Base-by-base conservation (phyloP, 2,113 vertebrate species). In the Trichechus manatus region DNA sequence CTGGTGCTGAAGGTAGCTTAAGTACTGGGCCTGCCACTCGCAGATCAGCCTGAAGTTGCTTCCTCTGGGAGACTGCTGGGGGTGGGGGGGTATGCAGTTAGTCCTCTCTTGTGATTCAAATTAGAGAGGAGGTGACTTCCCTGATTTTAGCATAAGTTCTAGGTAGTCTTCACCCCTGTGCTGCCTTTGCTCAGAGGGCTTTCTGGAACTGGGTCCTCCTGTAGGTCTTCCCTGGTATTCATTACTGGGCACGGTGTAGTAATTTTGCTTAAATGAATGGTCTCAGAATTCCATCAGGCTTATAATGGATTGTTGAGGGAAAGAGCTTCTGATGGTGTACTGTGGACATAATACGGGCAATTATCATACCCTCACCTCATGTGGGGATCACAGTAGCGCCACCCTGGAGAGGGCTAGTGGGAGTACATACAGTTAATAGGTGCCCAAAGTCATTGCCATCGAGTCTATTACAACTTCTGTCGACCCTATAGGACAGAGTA, bases 191-290 rank as follows among this genome's bases (percentile, higher is more conserved):
- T 89, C 59, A 39, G 56, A 87, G 29, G 59, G 7, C 13, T 36
- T 33, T 66, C 68, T 81, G 74, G 61, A 64, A 78, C 27, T 50
- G 39, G 68, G 47, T 39, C 39, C 39, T 86, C 56, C 29, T 84
- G 2, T 61, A 85, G 36, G 25, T 89, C 36, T 29, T 87, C 27
- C 47, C 13, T 53, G n/a, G 10, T 61, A 36, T 81, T 4, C 14
- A 10, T 59, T 82, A 61, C 42, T 59, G 23, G 72, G 36, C 50
- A 33, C 50, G n/a, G 36, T 50, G 17, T 31, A 77, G 11, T 95
- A 20, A 39, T 81, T 97, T 96, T 92, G 27, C 64, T 61, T 68
- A 59, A 93, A 59, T 90, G 83, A 74, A 27, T 91, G 10, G 29
- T 79, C 44, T 87, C 47, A 94, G 74, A 64, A 88, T 74, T 72